A percentile compares a stretch with the other conserved stretches of the same genome.
Evolutionary conservation across 2,888 invertebrate genomes (phyloP).

Genomic region (Sisyra nigra): DNA sequence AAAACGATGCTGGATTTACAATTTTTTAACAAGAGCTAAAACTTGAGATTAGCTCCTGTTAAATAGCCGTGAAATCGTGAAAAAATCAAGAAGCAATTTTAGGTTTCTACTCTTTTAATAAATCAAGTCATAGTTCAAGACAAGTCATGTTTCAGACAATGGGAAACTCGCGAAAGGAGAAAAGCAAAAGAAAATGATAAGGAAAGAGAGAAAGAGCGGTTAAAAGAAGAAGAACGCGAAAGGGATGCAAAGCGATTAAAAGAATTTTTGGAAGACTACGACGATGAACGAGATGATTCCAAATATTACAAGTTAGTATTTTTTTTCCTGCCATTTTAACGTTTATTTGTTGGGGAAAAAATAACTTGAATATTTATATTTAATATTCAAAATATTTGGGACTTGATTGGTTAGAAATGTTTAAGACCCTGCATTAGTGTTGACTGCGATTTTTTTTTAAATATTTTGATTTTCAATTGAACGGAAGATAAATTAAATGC

Average conservation of each 20-base stretch:
- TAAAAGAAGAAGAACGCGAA: constrained; percentile 73
- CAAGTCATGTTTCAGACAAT: constrained; percentile 36
- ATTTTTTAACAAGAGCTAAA: too few species aligned
- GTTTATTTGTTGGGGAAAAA: constrained; percentile 5
- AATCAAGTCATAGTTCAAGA: too few species aligned
- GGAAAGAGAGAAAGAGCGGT: constrained; percentile 69
- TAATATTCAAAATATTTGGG: constrained; percentile 7
- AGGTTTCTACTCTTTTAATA: too few species aligned
- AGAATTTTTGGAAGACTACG: constrained; percentile 98
- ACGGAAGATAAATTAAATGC: too few species aligned
- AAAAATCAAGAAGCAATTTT: too few species aligned
- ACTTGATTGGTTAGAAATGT: neutral
- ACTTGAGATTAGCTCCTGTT: too few species aligned
- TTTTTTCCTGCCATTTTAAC: neutral
- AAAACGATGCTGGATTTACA: too few species aligned
- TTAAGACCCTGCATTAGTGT: constrained; percentile 3
- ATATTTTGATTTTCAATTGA: too few species aligned
- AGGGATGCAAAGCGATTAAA: constrained; percentile 87
- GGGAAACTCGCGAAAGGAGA: constrained; percentile 83
- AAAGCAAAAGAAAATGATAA: constrained; percentile 83
- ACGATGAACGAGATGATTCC: constrained; percentile 92
- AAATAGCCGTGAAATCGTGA: too few species aligned
- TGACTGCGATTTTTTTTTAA: neutral
- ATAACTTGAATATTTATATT: constrained; percentile 6
- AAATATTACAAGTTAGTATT: constrained; percentile 78